These are phyloP conservation scores for Parasteatoda lunata DNA, from an alignment of 2,888 invertebrate genomes.

Conservation along the genomic window DNA sequence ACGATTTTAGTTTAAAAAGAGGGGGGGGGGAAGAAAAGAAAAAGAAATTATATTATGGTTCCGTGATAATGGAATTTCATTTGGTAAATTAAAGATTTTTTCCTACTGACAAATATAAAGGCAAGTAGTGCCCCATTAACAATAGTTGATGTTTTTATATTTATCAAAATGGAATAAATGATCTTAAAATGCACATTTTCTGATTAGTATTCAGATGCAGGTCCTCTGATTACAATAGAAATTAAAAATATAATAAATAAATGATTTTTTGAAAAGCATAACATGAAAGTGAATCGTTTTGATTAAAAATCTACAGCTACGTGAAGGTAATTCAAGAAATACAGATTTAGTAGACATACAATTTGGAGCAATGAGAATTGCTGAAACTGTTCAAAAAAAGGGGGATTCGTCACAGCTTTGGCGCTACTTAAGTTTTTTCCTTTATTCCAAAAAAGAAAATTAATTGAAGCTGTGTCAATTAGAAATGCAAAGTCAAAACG, in stretches of 20 bases:
- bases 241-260: conserved; percentile 2
- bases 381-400: not conserved
- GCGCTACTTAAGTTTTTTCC: conserved; percentile 6
- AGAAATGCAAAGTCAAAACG: not conserved
- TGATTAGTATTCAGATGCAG: not conserved
- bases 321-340: not conserved
- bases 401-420: conserved; percentile 52
- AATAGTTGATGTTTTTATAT: too few species aligned
- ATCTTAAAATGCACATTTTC: too few species aligned
- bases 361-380: not conserved
- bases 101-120: too few species aligned
- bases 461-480: not conserved
- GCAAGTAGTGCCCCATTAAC: too few species aligned
- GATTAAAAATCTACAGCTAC: not conserved
- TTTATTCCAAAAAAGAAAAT: not conserved
- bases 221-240: not conserved
- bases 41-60: too few species aligned
- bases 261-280: not conserved
- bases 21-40: too few species aligned
- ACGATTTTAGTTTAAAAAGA: too few species aligned
- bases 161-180: too few species aligned
- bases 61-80: too few species aligned
- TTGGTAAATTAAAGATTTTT: too few species aligned
- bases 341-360: not conserved
- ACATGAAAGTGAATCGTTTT: not conserved